These are phyloP conservation scores for Zelostemma sp. DNA, from an alignment of 1,140 invertebrate genomes.

Conservation along the genomic window DNA sequence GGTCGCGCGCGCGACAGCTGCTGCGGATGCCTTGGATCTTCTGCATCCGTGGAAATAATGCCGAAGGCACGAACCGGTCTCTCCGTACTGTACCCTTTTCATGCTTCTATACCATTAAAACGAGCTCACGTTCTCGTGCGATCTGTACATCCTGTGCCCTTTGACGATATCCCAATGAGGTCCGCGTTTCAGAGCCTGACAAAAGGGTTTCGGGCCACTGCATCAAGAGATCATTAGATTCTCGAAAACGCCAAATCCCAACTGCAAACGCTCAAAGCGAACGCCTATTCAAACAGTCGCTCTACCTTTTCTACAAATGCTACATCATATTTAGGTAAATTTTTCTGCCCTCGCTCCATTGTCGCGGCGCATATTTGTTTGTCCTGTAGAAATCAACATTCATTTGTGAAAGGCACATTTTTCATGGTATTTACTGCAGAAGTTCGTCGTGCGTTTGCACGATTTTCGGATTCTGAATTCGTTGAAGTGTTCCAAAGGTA, in stretches of 20 bases:
- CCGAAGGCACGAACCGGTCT: conserved; percentile 29
- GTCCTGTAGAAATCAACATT: conserved; percentile 36
- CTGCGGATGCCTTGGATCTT: conserved; percentile 27
- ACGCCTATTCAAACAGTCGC: neutral
- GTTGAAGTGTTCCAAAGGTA: too few species aligned
- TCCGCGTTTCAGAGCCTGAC: conserved; percentile 10
- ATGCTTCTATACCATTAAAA: conserved; percentile 40
- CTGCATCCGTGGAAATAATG: conserved; percentile 40
- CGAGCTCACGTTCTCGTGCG: conserved; percentile 19
- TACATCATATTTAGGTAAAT: conserved; percentile 10
- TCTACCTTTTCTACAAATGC: conserved; percentile 9
- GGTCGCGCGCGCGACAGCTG: conserved; percentile 46
- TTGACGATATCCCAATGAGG: conserved; percentile 30
- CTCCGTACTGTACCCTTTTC: conserved; percentile 30
- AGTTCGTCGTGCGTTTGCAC: neutral
- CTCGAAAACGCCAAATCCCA: conserved; percentile 43
- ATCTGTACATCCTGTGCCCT: conserved; percentile 28
- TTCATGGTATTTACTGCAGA: neutral
- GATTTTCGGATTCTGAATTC: too few species aligned
- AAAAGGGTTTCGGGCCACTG: conserved; percentile 24
- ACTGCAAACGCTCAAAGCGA: conserved; percentile 24
- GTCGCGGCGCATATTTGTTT: conserved; percentile 27
- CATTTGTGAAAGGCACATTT: conserved; percentile 12
- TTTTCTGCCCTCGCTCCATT: conserved; percentile 13
- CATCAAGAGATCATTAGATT: conserved; percentile 26